Conservation (phyloP, 2,888 invertebrate species). For the Agrotis exclamationis region DNA sequence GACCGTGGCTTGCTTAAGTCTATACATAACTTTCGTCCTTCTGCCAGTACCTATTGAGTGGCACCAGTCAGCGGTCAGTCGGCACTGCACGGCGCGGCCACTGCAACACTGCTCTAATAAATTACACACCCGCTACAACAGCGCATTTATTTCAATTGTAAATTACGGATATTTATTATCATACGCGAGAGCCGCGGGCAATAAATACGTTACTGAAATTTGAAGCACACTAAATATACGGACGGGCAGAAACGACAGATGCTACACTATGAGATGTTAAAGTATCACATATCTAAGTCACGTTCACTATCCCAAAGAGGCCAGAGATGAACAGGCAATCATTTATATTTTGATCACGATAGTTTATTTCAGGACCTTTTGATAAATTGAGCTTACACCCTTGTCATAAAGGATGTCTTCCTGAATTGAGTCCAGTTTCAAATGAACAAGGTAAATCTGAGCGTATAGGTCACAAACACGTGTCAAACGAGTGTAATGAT, state of each 20-base stretch:
- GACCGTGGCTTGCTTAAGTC: too few species aligned
- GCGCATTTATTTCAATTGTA: conserved; percentile 55
- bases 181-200: conserved; percentile 25
- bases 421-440: conserved; percentile 20
- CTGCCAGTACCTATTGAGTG: conserved; percentile 8
- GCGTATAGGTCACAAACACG: conserved; percentile 16
- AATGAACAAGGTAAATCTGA: conserved; percentile 17
- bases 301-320: conserved; percentile 34
- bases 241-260: conserved; percentile 10
- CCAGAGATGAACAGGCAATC: conserved; percentile 27
- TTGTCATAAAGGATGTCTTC: conserved; percentile 14
- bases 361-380: conserved; percentile 32
- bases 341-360: conserved; percentile 51
- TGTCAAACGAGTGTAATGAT: conserved; percentile 28
- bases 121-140: conserved; percentile 36
- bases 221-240: conserved; percentile 32
- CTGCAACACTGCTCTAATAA: conserved; percentile 37
- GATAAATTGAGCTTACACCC: conserved; percentile 27
- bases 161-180: conserved; percentile 56
- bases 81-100: conserved; percentile 14
- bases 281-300: conserved; percentile 49
- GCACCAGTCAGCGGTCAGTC: conserved; percentile 20
- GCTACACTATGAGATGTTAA: conserved; percentile 26
- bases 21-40: neutral
- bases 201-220: conserved; percentile 43